Base-by-base conservation (phyloP, 2,797 vertebrate genomes). In the Pristis pectinata region DNA sequence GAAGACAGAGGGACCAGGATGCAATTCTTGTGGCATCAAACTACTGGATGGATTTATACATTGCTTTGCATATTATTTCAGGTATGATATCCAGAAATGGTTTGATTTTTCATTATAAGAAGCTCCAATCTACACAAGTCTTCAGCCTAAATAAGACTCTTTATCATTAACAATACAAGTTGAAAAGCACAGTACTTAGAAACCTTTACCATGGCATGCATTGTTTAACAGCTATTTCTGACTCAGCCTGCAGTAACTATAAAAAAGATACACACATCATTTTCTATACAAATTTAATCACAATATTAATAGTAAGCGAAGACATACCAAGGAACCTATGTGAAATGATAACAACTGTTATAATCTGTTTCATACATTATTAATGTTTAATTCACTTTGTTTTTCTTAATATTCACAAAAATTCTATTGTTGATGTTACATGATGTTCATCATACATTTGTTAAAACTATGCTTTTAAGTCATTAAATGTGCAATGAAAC, bases 251-350 rank as follows among this genome's bases (percentile, higher is more conserved):
- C 10, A 44, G 1, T 92, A 17, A 37, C 13, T 9, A n/a, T 37
- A 91, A 91, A 64, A 64, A 72, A 24, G n/a, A 64, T 37, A 34
- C 8, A 13, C 24, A 13, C 49, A n/a, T 59, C 59, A 64, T 91
- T 91, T 91, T 64, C 11, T 64, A 61, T n/a, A 89, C 85, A 89
- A 89, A 61, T 91, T 56, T 91, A 91, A 89, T 64, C 56, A 30
- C 13, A 15, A 30, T 64, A 59, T 91, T 59, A 61, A 87, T 24
- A 91, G 59, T 27, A 37, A 70, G 7, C 67, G 61, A 92, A 92
- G 37, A 92, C 89, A 87, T 53, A 37, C 27, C 37, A 37, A 67
- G 61, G 61, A 83, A 56, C 22, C 37, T 19, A 1, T 44, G 61
- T 27, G 9, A 70, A 67, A 37, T 61, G 17, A 64, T 44, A 7